Conservation (phyloP, 2,797 vertebrate species). For the Pseudomugil gertrudae region DNA sequence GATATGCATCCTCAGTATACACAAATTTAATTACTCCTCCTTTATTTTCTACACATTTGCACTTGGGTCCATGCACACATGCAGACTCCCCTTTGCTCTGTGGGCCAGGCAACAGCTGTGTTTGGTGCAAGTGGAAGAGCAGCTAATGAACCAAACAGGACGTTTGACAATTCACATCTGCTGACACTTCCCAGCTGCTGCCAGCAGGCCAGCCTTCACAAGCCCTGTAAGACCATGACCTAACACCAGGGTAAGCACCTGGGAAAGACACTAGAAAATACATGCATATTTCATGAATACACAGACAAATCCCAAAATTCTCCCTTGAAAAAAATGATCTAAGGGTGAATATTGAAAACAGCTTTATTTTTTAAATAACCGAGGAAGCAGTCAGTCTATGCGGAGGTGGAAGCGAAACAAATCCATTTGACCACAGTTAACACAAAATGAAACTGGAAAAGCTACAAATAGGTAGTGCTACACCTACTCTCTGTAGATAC, state of each 20-base stretch:
- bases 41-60: conserved; percentile 11
- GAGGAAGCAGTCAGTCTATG: conserved; percentile 23
- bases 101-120: conserved; percentile 76
- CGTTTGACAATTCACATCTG: conserved; percentile 81
- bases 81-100: conserved; percentile 66
- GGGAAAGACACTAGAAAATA: conserved; percentile 43
- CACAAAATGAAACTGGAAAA: conserved; percentile 34
- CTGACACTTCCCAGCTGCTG: conserved; percentile 76
- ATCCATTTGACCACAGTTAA: conserved; percentile 55
- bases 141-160: conserved; percentile 79
- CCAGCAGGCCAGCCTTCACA: conserved; percentile 64
- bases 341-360: not conserved
- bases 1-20: conserved; percentile 8
- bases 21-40: conserved; percentile 8
- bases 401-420: conserved; percentile 23
- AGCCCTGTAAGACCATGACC: conserved; percentile 60
- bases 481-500: conserved; percentile 21
- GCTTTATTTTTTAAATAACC: conserved; percentile 21
- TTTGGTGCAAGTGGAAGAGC: conserved; percentile 68
- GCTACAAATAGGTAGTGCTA: conserved; percentile 25
- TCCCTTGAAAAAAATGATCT: not conserved
- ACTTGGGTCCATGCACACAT: conserved; percentile 7
- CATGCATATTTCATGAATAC: conserved; percentile 9
- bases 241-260: conserved; percentile 66
- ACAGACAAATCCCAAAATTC: conserved; percentile 38